A percentile compares a stretch with the other conserved stretches of the same genome.
Evolutionary conservation across 2,888 invertebrate species (phyloP).

Genomic region (Xanthorhoe spadicearia): DNA sequence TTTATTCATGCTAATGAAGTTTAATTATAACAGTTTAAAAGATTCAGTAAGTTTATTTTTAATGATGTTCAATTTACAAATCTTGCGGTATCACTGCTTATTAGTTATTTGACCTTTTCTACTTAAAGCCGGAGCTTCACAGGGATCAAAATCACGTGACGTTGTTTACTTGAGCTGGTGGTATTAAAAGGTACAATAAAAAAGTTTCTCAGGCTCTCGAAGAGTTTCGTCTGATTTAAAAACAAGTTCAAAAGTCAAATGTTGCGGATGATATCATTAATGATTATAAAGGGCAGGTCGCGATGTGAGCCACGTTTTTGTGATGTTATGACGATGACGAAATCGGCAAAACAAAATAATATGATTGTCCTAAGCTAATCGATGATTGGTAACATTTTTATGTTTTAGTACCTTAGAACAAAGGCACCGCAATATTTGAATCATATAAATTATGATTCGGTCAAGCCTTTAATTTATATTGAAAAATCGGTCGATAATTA

Average conservation of each 20-base stretch:
- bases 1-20: too few relatives aligned
- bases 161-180: not conserved
- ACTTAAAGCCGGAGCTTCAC: too few relatives aligned
- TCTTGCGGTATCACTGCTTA: too few relatives aligned
- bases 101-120: too few relatives aligned
- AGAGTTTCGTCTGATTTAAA: conserved; percentile 7
- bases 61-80: too few relatives aligned
- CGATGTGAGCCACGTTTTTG: conserved; percentile 1
- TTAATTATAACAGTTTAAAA: too few relatives aligned
- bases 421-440: conserved; percentile 1
- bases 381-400: conserved; percentile 3
- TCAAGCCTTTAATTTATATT: not conserved
- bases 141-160: too few relatives aligned
- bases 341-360: not conserved
- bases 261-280: conserved; percentile 19
- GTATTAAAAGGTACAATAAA: not conserved
- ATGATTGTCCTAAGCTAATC: conserved; percentile 7
- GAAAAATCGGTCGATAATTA: too few relatives aligned
- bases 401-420: conserved; percentile 3
- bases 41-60: too few relatives aligned
- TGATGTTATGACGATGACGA: conserved; percentile 4
- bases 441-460: not conserved
- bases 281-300: conserved; percentile 11
- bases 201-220: conserved; percentile 2
- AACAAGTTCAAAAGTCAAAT: conserved; percentile 31